Evolutionary conservation across 2,888 invertebrate species (phyloP).

Genomic region (Copidosoma aretas): DNA sequence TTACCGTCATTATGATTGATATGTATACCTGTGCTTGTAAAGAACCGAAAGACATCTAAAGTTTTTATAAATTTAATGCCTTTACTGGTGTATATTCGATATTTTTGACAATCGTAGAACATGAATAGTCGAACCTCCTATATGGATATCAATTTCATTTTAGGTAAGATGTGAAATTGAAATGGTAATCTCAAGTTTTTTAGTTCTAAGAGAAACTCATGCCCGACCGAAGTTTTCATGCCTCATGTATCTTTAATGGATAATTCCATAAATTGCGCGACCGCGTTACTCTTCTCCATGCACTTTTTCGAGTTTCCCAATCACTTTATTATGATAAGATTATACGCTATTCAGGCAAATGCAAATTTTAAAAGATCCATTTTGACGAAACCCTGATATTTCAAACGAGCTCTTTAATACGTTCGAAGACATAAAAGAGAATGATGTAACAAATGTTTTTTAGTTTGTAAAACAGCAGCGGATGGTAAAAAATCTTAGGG

Average conservation of each 20-base stretch:
- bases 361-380: constrained; percentile 16
- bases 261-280: too few relatives aligned
- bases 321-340: constrained; percentile 14
- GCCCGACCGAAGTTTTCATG: too few relatives aligned
- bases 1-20: too few relatives aligned
- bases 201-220: neutral
- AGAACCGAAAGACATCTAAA: neutral
- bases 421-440: too few relatives aligned
- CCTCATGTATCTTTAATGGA: neutral
- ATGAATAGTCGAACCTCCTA: neutral
- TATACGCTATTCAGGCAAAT: constrained; percentile 27
- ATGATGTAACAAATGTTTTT: constrained; percentile 16
- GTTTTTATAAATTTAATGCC: neutral
- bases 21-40: neutral
- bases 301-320: neutral
- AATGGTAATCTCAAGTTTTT: constrained; percentile 6
- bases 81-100: neutral
- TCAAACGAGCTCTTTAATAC: constrained; percentile 12
- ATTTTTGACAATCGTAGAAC: neutral
- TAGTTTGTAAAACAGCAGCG: constrained; percentile 12
- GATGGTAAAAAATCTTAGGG: neutral
- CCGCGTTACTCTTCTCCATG: too few relatives aligned
- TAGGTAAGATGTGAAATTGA: neutral
- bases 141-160: neutral
- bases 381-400: constrained; percentile 7